Base-by-base conservation (phyloP, 2,888 invertebrate species). In the Synanthedon andrenaeformis region DNA sequence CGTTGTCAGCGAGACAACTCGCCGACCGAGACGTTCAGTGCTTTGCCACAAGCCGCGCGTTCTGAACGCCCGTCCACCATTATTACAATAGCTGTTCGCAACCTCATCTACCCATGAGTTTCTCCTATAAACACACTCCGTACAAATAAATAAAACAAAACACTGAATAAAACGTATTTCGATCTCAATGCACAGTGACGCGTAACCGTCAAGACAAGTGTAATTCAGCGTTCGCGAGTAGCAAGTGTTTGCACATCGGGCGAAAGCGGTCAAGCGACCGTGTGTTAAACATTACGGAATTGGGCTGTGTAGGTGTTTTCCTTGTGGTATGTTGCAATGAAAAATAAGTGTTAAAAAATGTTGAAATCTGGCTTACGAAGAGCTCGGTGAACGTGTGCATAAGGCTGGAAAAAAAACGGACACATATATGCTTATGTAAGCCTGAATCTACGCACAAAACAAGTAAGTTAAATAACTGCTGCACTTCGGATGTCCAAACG, bases 301-400 rank as follows among this genome's bases (percentile, higher is more conserved):
- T 77, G 70, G 70, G 74, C 72, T 76, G 75, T 77, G 76, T 79
- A 69, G 75, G 79, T 80, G 80, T 76, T 80, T 78, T 77, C 71
- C 74, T 73, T 70, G 67, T 77, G 76, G 63, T 74, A 81, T 84
- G 79, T 83, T 68, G 83, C 72, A 85, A 86, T 84, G 81, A 73
- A 79, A 45, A 82, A 82, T 78, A 82, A 84, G 82, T 84, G 82
- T 70, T 78, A 72, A 80, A 35, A 45, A 80, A 76, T 87, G 82
- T 79, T 68, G 82, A 83, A 82, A 86, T 82, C 78, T 79, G 72
- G 76, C 81, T 81, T 80, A 73, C 79, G 79, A 80, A 72, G 78
- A 79, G 74, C 66, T 71, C 62, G 60, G 74, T 67, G 75, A 79
- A 69, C 72, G 79, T 77, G 77, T 67, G 74, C 64, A 72, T 78